Evolutionary conservation across 1,140 invertebrate species (phyloP).

Genomic region (Lepeophtheirus salmonis): DNA sequence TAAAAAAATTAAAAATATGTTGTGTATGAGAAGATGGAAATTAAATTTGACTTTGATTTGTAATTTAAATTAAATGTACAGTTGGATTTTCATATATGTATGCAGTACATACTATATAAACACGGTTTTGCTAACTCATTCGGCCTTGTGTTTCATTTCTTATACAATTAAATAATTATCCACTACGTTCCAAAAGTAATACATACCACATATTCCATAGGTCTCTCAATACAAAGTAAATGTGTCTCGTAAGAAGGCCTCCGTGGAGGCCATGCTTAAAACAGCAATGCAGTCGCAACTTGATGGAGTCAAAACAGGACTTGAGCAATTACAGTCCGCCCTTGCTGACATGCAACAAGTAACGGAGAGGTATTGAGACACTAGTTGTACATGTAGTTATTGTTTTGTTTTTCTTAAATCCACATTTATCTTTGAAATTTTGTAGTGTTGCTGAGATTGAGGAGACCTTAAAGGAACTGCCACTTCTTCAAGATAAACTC

Average conservation of each 20-base stretch:
- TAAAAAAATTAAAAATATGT: too few species aligned
- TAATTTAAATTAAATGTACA: too few species aligned
- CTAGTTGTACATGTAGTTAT: too few species aligned
- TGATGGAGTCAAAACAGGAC: conserved; percentile 78
- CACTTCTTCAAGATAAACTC: conserved; percentile 51
- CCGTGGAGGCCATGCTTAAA: conserved; percentile 89
- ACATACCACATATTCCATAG: neutral
- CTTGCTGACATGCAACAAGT: conserved; percentile 56
- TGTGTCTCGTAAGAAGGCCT: conserved; percentile 64
- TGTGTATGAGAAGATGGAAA: too few species aligned
- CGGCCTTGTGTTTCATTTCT: too few species aligned
- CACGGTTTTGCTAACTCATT: too few species aligned
- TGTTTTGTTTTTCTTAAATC: neutral
- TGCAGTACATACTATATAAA: too few species aligned
- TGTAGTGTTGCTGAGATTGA: conserved; percentile 40
- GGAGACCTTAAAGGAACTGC: conserved; percentile 41
- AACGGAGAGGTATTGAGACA: conserved; percentile 53
- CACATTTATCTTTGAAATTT: conserved; percentile 19
- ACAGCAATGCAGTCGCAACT: conserved; percentile 96
- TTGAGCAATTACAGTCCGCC: conserved; percentile 68
- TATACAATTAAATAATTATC: too few species aligned
- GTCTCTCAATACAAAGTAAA: neutral
- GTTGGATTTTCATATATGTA: too few species aligned
- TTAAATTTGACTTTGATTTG: too few species aligned
- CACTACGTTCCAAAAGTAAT: too few species aligned